These are phyloP conservation scores for Mythimna impura DNA, from an alignment of 2,888 invertebrate genomes.

Conservation along the genomic window DNA sequence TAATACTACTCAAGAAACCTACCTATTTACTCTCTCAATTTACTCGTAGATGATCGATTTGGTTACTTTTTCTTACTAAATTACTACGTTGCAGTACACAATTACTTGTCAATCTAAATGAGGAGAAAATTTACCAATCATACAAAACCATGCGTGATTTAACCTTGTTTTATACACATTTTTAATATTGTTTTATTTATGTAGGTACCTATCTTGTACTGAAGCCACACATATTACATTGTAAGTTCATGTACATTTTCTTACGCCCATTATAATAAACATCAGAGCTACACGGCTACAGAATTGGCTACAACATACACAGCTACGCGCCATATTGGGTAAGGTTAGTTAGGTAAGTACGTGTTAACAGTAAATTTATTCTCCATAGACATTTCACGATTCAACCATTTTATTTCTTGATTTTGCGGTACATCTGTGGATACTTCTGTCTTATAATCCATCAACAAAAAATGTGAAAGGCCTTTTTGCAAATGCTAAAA, in stretches of 20 bases:
- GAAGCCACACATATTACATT: conserved; percentile 21
- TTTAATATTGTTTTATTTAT: conserved; percentile 13
- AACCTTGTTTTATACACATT: too few relatives aligned
- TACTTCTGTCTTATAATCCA: not conserved
- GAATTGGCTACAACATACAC: conserved; percentile 27
- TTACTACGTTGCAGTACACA: too few relatives aligned
- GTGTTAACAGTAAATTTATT: conserved; percentile 25
- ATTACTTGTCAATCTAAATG: too few relatives aligned
- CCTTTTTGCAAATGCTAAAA: conserved; percentile 6
- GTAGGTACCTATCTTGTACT: conserved; percentile 9
- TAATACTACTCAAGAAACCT: too few relatives aligned
- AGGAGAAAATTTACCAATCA: not conserved
- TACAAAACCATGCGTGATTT: not conserved
- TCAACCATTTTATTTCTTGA: conserved; percentile 26
- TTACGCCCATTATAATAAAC: conserved; percentile 34
- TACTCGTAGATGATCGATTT: too few relatives aligned
- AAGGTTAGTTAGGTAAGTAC: conserved; percentile 39
- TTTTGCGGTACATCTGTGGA: conserved; percentile 2
- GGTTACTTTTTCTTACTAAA: too few relatives aligned
- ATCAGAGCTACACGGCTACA: conserved; percentile 20
- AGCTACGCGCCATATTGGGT: conserved; percentile 50
- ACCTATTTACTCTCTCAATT: too few relatives aligned
- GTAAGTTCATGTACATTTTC: conserved; percentile 20
- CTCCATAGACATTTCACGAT: conserved; percentile 36
- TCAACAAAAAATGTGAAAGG: conserved; percentile 34